A percentile compares a stretch with the other conserved stretches of the same genome.
These are phyloP conservation scores for Bujurquina vittata DNA, from an alignment of 2,113 vertebrate species.

Conservation along the genomic window DNA sequence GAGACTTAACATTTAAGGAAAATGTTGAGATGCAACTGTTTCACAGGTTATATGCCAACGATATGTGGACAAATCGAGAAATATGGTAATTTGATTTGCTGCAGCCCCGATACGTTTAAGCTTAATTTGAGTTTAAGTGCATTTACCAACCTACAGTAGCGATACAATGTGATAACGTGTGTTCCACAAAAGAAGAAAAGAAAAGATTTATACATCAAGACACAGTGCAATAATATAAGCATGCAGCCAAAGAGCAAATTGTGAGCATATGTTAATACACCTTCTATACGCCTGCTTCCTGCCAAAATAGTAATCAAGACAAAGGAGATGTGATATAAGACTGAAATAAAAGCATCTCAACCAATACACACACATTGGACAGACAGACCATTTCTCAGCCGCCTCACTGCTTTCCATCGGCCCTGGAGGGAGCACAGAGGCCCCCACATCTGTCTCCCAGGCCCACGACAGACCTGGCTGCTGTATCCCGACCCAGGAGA, in stretches of 20 bases:
- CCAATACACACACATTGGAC: constrained; percentile 42
- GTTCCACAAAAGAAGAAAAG: constrained; percentile 57
- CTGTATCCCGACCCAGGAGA: constrained; percentile 66
- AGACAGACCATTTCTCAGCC: constrained; percentile 73
- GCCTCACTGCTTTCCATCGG: constrained; percentile 71
- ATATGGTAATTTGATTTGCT: background rate
- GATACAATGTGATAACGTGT: constrained; percentile 16
- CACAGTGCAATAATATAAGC: constrained; percentile 45
- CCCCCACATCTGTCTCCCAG: constrained; percentile 83
- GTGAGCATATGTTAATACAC: constrained; percentile 77
- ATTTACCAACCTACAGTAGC: constrained; percentile 2
- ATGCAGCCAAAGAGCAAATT: constrained; percentile 74
- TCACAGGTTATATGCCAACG: background rate
- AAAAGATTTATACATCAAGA: constrained; percentile 40
- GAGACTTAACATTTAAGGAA: constrained; percentile 1
- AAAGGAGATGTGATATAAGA: constrained; percentile 76
- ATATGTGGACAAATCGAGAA: background rate
- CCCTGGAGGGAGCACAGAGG: constrained; percentile 70
- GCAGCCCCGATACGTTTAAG: background rate
- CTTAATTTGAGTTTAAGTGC: background rate
- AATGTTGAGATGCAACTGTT: background rate
- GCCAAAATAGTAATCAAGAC: constrained; percentile 76
- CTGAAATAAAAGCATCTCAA: constrained; percentile 54
- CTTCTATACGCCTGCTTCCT: constrained; percentile 56
- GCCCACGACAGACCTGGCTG: constrained; percentile 71